A percentile compares a stretch with the other conserved stretches of the same genome.
phyloP scores from a whole-genome alignment of 2,888 invertebrate species.

The Conistra vaccinii region DNA sequence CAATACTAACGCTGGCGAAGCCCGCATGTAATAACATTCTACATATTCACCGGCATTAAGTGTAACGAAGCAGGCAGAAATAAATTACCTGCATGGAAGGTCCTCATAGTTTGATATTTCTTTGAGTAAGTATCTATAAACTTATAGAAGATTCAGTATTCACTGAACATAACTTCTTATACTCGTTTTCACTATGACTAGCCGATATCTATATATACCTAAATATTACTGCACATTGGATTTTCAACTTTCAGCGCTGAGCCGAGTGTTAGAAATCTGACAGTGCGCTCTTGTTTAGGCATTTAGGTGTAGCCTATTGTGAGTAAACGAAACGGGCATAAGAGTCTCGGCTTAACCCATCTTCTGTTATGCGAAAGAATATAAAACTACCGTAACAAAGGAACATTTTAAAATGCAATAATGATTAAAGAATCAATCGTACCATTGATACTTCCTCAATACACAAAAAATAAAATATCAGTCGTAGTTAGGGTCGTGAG shows the following conservation, averaged over 20 bases:
- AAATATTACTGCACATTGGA: background rate
- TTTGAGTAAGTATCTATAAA: background rate
- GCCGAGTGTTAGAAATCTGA: background rate
- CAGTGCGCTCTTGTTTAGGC: no score
- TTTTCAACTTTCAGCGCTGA: background rate
- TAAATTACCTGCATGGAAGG: background rate
- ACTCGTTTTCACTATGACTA: background rate
- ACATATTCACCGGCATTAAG: no score
- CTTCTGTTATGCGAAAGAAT: no score
- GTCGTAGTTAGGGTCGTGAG: conserved; percentile 59
- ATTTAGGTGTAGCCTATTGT: no score
- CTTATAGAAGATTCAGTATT: background rate
- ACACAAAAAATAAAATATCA: conserved; percentile 54
- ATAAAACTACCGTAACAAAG: background rate
- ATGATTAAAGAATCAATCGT: conserved; percentile 17
- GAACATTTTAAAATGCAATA: background rate
- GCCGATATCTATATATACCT: background rate
- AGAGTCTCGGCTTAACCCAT: no score
- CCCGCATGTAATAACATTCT: background rate
- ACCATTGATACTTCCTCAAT: conserved; percentile 52
- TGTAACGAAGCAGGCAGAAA: no score
- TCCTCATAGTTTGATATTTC: background rate
- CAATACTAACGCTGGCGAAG: background rate
- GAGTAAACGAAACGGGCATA: no score
- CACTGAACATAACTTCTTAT: no score